Base-by-base conservation (phyloP, 2,888 invertebrate species). In the Pammene fasciana region DNA sequence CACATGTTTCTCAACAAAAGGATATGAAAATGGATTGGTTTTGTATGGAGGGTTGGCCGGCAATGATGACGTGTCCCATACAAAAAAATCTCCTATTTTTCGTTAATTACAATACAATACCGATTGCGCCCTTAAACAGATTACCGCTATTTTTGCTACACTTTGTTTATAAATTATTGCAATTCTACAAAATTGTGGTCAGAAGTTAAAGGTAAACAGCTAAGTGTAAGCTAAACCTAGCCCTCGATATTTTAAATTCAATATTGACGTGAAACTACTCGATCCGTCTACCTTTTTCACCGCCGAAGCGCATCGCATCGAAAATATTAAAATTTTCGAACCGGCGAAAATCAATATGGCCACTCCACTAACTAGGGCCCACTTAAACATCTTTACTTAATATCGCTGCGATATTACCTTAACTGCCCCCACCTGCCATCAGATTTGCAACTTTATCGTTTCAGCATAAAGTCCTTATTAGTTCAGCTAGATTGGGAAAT, bases 311-410 rank as follows among this genome's bases (percentile, higher is more conserved):
- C 48, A 7, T 18, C 38, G 11, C 46, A 7, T 26, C 26, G 26
- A 66, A 60, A 54, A 60, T 60, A 54, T 56, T 56, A 50, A 68
- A 64, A 43, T 57, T 64, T 38, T 38, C 64, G 11, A 54, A 68
- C 57, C 45, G 11, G 38, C 36, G 18, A 79, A 80, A 82, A 82
- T 82, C 82, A 80, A 82, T 68, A 59, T 79, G 78, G 79, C 62
- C 70, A 64, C 77, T 76, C 72, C 74, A 74, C 74, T 75, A 67
- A 75, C 77, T 75, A 76, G 75, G 70, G 71, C 70, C 74, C 65
- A 68, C 73, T 76, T 72, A 75, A 76, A 74, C 75, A 73, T 73
- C 74, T 72, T 75, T 50, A 54, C 52, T 50, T 75, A 75, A 75
- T 74, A 45, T 18, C 18, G 7, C 57, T 36, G 41, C 16, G n/a